Percentiles rank a stretch among this genome's conserved stretches.
phyloP scores from a whole-genome alignment of 2,888 invertebrate genomes.

The Aphidoletes aphidimyza region DNA sequence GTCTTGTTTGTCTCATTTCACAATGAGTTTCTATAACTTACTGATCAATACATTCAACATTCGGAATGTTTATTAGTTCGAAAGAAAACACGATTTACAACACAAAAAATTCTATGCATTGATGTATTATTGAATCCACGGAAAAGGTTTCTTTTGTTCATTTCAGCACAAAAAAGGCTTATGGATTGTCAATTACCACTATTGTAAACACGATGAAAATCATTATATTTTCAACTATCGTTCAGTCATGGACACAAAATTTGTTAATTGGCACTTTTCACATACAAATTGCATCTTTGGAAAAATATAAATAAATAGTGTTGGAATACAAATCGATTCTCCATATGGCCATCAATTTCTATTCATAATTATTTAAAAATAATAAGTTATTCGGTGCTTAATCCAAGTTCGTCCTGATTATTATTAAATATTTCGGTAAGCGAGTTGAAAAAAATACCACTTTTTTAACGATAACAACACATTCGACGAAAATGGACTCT shows the following conservation, averaged over 20 bases:
- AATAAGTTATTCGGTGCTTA: too few species aligned
- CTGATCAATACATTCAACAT: constrained; percentile 1
- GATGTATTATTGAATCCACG: neutral
- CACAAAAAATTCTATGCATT: neutral
- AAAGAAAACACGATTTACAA: constrained; percentile 31
- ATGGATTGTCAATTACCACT: neutral
- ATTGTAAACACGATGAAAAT: constrained; percentile 1
- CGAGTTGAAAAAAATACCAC: too few species aligned
- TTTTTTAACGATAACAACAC: too few species aligned
- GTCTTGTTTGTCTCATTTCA: neutral
- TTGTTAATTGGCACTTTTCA: constrained; percentile 47
- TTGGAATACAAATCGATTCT: neutral
- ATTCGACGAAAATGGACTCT: too few species aligned
- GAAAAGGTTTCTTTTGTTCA: neutral
- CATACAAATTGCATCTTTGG: neutral
- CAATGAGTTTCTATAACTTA: too few species aligned
- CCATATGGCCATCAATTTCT: too few species aligned
- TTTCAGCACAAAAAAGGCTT: neutral
- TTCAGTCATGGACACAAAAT: neutral
- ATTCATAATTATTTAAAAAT: too few species aligned
- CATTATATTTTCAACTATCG: neutral
- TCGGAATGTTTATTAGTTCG: neutral
- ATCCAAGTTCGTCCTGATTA: too few species aligned
- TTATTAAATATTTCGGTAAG: too few species aligned
- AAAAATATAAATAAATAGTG: neutral